Evolutionary conservation across 2,797 vertebrate species (phyloP), one percentile per base, ranked within the genome.

Genomic region (Vespertilio murinus): DNA sequence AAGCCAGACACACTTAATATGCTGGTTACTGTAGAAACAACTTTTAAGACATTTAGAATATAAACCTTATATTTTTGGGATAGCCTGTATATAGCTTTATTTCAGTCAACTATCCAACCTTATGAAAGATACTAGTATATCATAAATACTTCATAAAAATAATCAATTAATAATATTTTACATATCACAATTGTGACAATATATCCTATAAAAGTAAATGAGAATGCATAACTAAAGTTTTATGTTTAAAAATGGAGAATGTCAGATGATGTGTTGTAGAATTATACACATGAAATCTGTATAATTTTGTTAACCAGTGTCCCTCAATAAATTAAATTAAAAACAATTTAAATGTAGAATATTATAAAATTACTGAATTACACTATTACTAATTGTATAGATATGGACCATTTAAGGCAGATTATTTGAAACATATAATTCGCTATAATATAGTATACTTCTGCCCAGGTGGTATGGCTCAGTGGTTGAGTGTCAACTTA

Each of bases 301-400:
- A 33, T 65, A 65, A 33, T 33, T 33, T 65, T 65, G 30, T 65
- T 65, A 33, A 65, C 64, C 64, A 65, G 8, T 65, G 8, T 65
- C n/a, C 64, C 17, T 33, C 17, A 65, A 65, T 65, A 65, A 65
- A 65, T 65, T 65, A 33, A 65, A 33, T 33, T 16, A 33, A n/a
- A 33, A 65, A n/a, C n/a, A n/a, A 65, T 5, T 20, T 67, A 73
- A 93, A 52, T 75, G 38, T 45, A 7, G 33, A 54, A 79, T 64
- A 45, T n/a, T 47, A 82, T 20, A 93, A 79, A 88, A 84, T 93
- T 88, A 81, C 2, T 59, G 28, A 88, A 87, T 64, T 86, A 79
- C 0, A 79, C 4, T 78, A 61, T 42, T n/a, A 91, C 6, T 94
- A 84, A 86, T 67, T 67, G 87, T 3, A 91, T 45, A 88, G 52